Evolutionary conservation across 1,140 invertebrate genomes (phyloP).

Genomic region (Aphaenogaster floridana): DNA sequence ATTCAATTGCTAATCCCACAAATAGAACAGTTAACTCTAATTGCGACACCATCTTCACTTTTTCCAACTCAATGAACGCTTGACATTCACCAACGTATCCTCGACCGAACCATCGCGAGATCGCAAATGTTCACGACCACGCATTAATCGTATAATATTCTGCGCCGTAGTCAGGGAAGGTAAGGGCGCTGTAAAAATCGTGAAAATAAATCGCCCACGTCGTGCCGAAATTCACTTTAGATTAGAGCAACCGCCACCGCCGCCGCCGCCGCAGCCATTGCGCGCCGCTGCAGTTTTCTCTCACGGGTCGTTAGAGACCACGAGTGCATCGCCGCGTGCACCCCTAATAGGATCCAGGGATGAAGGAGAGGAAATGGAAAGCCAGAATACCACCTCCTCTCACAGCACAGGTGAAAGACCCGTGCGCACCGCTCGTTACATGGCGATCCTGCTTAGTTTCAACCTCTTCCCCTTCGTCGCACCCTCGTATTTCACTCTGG

Average conservation of each 20-base stretch:
- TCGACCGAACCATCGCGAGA: slow-evolving; percentile 3
- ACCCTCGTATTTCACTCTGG: slow-evolving; percentile 22
- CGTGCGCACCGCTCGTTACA: slow-evolving; percentile 64
- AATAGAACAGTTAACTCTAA: slow-evolving; percentile 9
- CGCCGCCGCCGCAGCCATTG: slow-evolving; percentile 18
- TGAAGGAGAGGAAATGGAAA: slow-evolving; percentile 53
- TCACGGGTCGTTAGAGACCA: slow-evolving; percentile 74
- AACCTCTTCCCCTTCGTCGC: slow-evolving; percentile 33
- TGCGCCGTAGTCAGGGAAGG: background rate
- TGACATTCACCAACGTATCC: background rate
- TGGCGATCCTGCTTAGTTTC: slow-evolving; percentile 59
- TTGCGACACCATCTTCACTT: background rate
- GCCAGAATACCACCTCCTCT: slow-evolving; percentile 34
- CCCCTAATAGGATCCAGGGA: slow-evolving; percentile 70
- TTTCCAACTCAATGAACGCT: background rate
- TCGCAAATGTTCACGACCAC: slow-evolving; percentile 30
- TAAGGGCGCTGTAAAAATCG: slow-evolving; percentile 63
- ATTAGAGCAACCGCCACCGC: slow-evolving; percentile 65
- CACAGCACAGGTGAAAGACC: slow-evolving; percentile 61
- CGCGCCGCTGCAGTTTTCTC: slow-evolving; percentile 71
- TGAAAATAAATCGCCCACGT: slow-evolving; percentile 70
- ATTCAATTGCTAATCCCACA: background rate
- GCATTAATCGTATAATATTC: slow-evolving; percentile 48
- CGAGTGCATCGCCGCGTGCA: slow-evolving; percentile 71
- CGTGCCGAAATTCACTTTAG: slow-evolving; percentile 77